Evolutionary conservation across 2,797 vertebrate species (phyloP), one percentile per base, ranked within the genome.

Genomic region (Characodon lateralis): DNA sequence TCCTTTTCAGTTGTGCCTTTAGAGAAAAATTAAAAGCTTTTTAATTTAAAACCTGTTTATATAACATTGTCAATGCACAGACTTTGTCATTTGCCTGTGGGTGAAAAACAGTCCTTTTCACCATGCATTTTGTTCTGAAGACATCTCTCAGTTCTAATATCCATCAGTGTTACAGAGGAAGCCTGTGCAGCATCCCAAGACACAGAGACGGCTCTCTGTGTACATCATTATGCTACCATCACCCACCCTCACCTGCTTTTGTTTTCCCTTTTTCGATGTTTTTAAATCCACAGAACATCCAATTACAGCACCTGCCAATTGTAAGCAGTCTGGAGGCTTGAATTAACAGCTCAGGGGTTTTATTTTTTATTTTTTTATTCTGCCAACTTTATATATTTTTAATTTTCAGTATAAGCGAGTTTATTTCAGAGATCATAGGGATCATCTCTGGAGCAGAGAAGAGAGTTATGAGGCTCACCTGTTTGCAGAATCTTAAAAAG

Each of bases 401-500:
- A 76, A 53, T 82, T 83, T 83, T 70, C 56, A 72, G 24, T 24
- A 16, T 48, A 48, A 73, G 73, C 9, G 4, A 41, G 72, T 81
- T 48, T 48, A 78, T 76, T 89, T 78, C 39, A 53, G 65, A 35
- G 69, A 76, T 76, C 50, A 9, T 9, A 59, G 26, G 39, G 53
- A 61, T 58, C 28, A 51, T 66, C 69, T 84, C 55, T 4, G 16
- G 59, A 69, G 73, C 1, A 12, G n/a, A 77, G 74, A 87, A 72
- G 82, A 79, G 72, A 43, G n/a, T 53, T 81, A 12, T 63, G 77
- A 79, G 59, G 79, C 96, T 91, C 91, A 98, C 98, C 97, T 99
- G 98, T 92, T 99, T 99, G 91, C 98, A 99, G 95, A 99, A 99
- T 83, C 98, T 96, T 84, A 99, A 95, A 90, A 99, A 99, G 50